A percentile compares a stretch with the other conserved stretches of the same genome.
phyloP scores from a whole-genome alignment of 1,140 invertebrate species.

The Drosophila oshimai region DNA sequence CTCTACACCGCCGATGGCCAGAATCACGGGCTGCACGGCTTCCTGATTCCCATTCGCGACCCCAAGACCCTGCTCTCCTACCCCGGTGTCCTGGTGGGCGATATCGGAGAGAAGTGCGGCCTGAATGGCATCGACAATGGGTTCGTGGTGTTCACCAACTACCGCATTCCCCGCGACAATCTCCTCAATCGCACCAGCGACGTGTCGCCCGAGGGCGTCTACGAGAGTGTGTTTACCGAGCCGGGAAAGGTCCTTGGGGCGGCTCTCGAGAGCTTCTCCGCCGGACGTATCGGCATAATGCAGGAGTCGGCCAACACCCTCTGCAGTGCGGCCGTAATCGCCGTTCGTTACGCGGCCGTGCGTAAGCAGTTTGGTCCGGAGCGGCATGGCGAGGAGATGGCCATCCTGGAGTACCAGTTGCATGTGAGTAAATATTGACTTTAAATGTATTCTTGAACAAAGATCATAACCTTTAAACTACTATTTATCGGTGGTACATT shows the following conservation, averaged over 20 bases:
- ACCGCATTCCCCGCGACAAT: constrained; percentile 90
- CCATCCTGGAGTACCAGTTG: constrained; percentile 95
- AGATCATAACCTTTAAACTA: too few relatives aligned
- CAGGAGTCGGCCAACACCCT: constrained; percentile 89
- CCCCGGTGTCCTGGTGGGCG: constrained; percentile 88
- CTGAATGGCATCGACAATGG: constrained; percentile 96
- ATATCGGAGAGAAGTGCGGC: constrained; percentile 95
- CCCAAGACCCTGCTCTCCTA: constrained; percentile 88
- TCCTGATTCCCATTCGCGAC: constrained; percentile 92
- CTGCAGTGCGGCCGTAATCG: constrained; percentile 90
- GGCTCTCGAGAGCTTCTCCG: constrained; percentile 92
- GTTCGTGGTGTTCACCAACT: constrained; percentile 94
- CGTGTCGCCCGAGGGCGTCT: constrained; percentile 92
- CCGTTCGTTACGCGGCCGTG: constrained; percentile 94
- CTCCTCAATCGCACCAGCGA: constrained; percentile 94
- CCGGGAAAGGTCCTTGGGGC: constrained; percentile 90
- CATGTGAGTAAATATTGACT: constrained; percentile 88
- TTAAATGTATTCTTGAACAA: too few relatives aligned
- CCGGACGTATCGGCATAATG: constrained; percentile 89
- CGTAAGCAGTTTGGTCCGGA: constrained; percentile 94
- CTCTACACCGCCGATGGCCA: constrained; percentile 88
- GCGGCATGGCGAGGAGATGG: constrained; percentile 87
- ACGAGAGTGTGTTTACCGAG: constrained; percentile 90
- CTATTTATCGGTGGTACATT: too few relatives aligned
- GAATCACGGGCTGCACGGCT: constrained; percentile 94